phyloP scores from a whole-genome alignment of 2,113 vertebrate genomes.

The Corvus hawaiiensis region DNA sequence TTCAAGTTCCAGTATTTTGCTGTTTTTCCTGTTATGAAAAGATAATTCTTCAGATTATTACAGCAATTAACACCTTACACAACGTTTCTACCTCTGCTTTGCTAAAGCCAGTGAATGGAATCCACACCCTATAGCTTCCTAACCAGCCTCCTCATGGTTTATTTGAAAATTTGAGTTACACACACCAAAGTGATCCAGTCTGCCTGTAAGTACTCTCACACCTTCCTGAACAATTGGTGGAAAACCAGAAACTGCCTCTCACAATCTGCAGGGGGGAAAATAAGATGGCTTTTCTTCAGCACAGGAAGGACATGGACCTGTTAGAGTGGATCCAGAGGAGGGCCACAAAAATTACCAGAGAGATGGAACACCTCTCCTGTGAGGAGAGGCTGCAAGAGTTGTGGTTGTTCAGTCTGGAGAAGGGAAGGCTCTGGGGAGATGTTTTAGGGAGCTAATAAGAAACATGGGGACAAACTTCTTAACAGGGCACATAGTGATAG shows the following conservation, averaged over 20 bases:
- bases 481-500: rapidly evolving
- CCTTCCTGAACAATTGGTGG: not conserved
- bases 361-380: not conserved
- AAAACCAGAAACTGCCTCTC: not conserved
- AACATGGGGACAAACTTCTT: not conserved
- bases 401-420: not conserved
- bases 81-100: not conserved
- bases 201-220: not conserved
- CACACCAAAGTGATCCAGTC: not conserved
- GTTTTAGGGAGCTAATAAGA: not conserved
- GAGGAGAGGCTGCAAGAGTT: not conserved
- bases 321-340: not conserved
- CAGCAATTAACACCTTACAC: not conserved
- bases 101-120: not conserved
- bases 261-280: not conserved
- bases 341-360: not conserved
- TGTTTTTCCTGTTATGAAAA: not conserved
- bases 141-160: not conserved
- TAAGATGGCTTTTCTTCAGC: not conserved
- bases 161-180: not conserved
- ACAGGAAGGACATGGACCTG: not conserved
- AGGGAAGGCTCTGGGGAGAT: not conserved
- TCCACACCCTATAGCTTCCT: not conserved
- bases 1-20: not conserved
- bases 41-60: not conserved